These are phyloP conservation scores for Orbicella faveolata DNA, from an alignment of 64 coral and sea anemone genomes.

Conservation along the genomic window DNA sequence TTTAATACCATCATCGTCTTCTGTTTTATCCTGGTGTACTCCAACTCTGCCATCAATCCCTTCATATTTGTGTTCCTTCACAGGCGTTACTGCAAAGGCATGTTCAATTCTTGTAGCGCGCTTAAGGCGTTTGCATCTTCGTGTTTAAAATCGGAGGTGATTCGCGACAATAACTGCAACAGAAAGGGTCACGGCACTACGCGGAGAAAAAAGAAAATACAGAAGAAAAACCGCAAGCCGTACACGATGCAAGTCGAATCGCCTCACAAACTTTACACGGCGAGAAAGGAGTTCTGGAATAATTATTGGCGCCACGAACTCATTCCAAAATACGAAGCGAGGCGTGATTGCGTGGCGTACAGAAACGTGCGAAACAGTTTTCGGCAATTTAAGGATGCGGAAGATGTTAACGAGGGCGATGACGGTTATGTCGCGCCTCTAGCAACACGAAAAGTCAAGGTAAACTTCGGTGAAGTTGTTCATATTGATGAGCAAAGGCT, in stretches of 20 bases:
- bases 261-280: not conserved
- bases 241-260: not conserved
- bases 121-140: not conserved
- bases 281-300: slow-evolving; percentile 7
- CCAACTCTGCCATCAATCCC: slow-evolving; percentile 86
- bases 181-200: not conserved
- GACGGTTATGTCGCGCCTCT: not conserved
- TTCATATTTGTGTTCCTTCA: slow-evolving; percentile 93
- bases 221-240: not conserved
- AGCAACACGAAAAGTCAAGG: slow-evolving; percentile 31
- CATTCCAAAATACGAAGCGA: slow-evolving; percentile 10
- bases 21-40: slow-evolving; percentile 78
- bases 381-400: not conserved
- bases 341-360: not conserved
- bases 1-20: slow-evolving; percentile 69
- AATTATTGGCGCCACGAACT: slow-evolving; percentile 15
- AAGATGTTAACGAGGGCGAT: not conserved
- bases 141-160: not conserved
- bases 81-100: slow-evolving; percentile 71
- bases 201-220: not conserved
- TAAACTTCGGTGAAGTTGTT: slow-evolving; percentile 63
- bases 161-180: not conserved
- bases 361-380: not conserved
- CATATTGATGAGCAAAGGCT: slow-evolving; percentile 36
- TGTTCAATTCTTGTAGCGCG: slow-evolving; percentile 19